Evolutionary conservation across 2,888 invertebrate genomes (phyloP), one percentile per base, ranked within the genome.

Genomic region (Mimumesa dahlbomi): DNA sequence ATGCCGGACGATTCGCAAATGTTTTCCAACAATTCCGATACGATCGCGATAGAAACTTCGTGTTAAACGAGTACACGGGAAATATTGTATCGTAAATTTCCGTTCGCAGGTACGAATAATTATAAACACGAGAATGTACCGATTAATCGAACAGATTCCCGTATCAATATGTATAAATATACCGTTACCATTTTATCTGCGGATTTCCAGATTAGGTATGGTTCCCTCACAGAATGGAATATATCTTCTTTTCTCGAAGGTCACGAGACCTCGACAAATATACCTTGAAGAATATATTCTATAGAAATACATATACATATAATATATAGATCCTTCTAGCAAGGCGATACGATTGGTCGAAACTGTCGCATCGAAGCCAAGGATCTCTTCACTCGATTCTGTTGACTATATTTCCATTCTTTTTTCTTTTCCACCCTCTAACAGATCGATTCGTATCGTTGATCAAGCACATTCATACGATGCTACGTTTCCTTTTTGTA

Each of bases 201-300:
- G 25, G 31, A 46, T 56, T 53, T 54, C 54, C 13, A 14, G 49
- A 18, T 11, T 5, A 29, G 14, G 14, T n/a, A n/a, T 22, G 31
- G 36, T 65, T 38, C 50, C 34, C 31, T 31, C 40, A n/a, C 29
- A 42, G 42, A 65, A 63, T 56, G 57, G 67, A 72, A 58, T 68
- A 64, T 76, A 22, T 62, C 53, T 29, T 36, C 25, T 34, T 53
- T 36, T n/a, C 57, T 25, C 50, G 58, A 31, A 18, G 43, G 7
- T n/a, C 14, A 21, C 42, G 21, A 31, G 57, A 58, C 50, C 46
- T 61, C 67, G 72, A 59, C 72, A 68, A 76, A 76, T 75, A 75
- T 75, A 75, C 56, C 45, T 38, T n/a, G 40, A 58, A 52, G 65
- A 75, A 75, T 72, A 73, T 75, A 76, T 75, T 72, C 56, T 54